Percentiles rank a stretch among this genome's conserved stretches.
Evolutionary conservation across 2,797 vertebrate species (phyloP).

Genomic region (Telmatherina bonti): DNA sequence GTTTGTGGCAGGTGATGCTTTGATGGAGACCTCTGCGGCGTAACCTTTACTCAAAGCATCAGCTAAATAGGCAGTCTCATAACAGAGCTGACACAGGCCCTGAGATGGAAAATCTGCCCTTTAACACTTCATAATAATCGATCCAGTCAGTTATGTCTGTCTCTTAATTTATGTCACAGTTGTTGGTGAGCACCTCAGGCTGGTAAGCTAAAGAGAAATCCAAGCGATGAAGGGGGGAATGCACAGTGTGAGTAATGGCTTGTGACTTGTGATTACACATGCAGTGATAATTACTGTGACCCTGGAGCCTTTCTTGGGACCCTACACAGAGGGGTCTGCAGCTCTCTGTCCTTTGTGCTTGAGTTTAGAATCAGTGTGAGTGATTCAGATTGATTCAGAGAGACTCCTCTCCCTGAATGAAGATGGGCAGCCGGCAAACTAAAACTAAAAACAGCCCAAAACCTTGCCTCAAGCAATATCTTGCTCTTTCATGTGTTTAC

Average conservation of each 20-base stretch:
- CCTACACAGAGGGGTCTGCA: constrained; percentile 36
- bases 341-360: constrained; percentile 33
- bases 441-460: constrained; percentile 61
- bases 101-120: constrained; percentile 71
- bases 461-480: constrained; percentile 47
- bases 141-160: constrained; percentile 59
- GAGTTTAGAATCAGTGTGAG: constrained; percentile 56
- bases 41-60: constrained; percentile 54
- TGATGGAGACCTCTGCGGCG: constrained; percentile 44
- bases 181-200: constrained; percentile 38
- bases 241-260: constrained; percentile 49
- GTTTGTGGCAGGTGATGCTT: constrained; percentile 39
- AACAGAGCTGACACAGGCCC: constrained; percentile 46
- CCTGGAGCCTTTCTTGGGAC: constrained; percentile 47
- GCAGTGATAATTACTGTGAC: constrained; percentile 71
- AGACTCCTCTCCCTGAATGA: constrained; percentile 42
- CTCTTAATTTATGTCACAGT: constrained; percentile 56
- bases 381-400: constrained; percentile 20
- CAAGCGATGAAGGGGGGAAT: constrained; percentile 25
- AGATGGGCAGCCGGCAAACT: constrained; percentile 58
- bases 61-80: constrained; percentile 48
- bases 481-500: constrained; percentile 53
- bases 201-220: constrained; percentile 21
- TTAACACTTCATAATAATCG: constrained; percentile 66
- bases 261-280: constrained; percentile 67